Base-by-base conservation (phyloP, 2,113 vertebrate genomes). In the Phylloscopus trochiloides region DNA sequence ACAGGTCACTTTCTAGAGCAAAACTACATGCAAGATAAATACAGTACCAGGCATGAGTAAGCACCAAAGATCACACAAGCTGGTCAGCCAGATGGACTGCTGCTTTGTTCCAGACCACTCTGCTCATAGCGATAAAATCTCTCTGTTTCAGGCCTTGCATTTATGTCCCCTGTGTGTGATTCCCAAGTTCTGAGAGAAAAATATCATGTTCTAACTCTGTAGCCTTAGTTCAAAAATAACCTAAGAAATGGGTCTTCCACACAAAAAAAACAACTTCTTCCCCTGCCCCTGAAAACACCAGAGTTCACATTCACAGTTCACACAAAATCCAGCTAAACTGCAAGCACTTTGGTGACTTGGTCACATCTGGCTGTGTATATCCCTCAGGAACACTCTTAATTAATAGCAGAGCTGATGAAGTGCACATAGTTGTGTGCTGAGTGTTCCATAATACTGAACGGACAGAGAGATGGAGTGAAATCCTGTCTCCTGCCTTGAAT, bases 381-480 rank as follows among this genome's bases (percentile, higher is more conserved):
- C 94, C 79, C 85, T 34, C 29, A 73, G 82, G 93, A 93, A 74
- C 40, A 67, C 4, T 63, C 57, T 86, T 94, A 94, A 94, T 96
- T 96, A 96, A 76, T 45, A 96, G 43, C 96, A 96, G 94, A 96
- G 82, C 45, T 94, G 92, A 96, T 96, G 96, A 96, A 86, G 93
- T 96, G 96, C 65, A 78, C 86, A 74, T 29, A 77, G 47, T 26
- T 62, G 34, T 76, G 72, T 75, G 90, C 90, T 95, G 94, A 96
- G 94, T 92, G 92, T 96, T 97, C 93, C 96, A 95, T 94, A 88
- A 95, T 28, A 78, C 63, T 6, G 1, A 90, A 58, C 1, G 72
- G 59, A 77, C 24, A 70, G 50, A 92, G 73, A 84, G n/a, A 83
- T 22, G 55, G 67, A 93, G 43, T 48, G 68, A 94, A 95, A 96